Conservation (phyloP, 64 coral and sea anemone genomes). For the Stichodactyla helianthus region DNA sequence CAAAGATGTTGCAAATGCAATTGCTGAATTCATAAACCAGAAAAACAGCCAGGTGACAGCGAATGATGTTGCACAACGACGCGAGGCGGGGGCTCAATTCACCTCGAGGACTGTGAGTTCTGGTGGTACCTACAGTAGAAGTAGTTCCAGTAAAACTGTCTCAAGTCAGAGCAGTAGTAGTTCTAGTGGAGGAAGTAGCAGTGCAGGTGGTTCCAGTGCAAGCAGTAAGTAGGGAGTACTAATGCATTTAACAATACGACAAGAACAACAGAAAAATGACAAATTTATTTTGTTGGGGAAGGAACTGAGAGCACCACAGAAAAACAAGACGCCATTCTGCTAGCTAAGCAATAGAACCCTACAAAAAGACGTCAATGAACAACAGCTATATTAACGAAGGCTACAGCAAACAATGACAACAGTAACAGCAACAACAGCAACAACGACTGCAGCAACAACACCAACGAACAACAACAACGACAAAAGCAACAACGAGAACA, state of each 20-base stretch:
- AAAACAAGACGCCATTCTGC: not conserved
- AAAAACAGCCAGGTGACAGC: not conserved
- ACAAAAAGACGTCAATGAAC: no score
- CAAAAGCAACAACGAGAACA: no score
- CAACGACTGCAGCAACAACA: no score
- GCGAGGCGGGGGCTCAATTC: not conserved
- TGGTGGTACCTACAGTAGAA: constrained; percentile 1
- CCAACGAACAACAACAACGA: no score
- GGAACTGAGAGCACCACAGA: no score
- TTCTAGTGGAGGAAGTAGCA: not conserved
- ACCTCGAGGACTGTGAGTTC: not conserved
- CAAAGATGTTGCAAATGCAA: not conserved
- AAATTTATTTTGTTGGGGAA: no score
- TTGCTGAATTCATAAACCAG: not conserved
- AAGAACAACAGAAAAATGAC: no score
- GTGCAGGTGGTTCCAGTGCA: not conserved
- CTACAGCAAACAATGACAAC: no score
- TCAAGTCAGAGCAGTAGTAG: not conserved
- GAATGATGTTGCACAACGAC: not conserved
- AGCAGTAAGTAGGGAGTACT: not conserved
- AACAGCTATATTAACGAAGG: no score
- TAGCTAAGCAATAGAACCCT: not conserved
- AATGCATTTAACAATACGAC: no score
- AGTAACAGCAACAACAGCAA: no score
- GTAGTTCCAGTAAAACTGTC: not conserved